phyloP scores from a whole-genome alignment of 1,140 invertebrate species.

The Solenopsis fugax region DNA sequence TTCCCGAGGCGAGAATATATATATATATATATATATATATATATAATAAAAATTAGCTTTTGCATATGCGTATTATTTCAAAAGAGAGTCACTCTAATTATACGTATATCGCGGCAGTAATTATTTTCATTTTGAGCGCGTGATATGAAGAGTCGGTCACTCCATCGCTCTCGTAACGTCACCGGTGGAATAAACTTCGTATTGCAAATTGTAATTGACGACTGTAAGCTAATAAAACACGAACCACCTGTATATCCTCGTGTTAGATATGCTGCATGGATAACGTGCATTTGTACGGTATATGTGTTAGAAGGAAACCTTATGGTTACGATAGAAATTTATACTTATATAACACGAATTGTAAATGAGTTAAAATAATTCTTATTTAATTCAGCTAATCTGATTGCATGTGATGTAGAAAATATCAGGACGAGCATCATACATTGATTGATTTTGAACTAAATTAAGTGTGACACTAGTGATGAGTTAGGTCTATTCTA shows the following conservation, averaged over 20 bases:
- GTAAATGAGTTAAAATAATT: conserved; percentile 78
- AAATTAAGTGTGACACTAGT: not conserved
- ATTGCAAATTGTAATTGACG: conserved; percentile 80
- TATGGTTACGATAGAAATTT: conserved; percentile 66
- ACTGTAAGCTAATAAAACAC: conserved; percentile 82
- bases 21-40: not conserved
- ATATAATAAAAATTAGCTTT: not conserved
- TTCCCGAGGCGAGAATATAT: not conserved
- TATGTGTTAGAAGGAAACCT: conserved; percentile 82
- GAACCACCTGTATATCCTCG: conserved; percentile 75
- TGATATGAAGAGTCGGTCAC: conserved; percentile 25
- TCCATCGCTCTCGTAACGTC: not conserved
- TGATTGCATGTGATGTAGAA: not conserved
- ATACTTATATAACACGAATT: conserved; percentile 79
- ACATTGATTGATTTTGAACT: not conserved
- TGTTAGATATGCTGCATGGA: conserved; percentile 82
- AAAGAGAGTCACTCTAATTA: not conserved
- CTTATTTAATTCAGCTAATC: not conserved
- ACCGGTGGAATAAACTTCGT: conserved; percentile 28
- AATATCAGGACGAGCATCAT: not conserved
- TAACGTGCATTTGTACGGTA: conserved; percentile 86
- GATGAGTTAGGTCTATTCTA: not conserved
- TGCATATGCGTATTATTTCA: conserved; percentile 1
- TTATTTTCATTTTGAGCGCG: conserved; percentile 35
- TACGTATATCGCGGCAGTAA: conserved; percentile 25